Evolutionary conservation across 53 echinoderm and acorn worm species (phyloP).

Genomic region (Luidia sarsii): DNA sequence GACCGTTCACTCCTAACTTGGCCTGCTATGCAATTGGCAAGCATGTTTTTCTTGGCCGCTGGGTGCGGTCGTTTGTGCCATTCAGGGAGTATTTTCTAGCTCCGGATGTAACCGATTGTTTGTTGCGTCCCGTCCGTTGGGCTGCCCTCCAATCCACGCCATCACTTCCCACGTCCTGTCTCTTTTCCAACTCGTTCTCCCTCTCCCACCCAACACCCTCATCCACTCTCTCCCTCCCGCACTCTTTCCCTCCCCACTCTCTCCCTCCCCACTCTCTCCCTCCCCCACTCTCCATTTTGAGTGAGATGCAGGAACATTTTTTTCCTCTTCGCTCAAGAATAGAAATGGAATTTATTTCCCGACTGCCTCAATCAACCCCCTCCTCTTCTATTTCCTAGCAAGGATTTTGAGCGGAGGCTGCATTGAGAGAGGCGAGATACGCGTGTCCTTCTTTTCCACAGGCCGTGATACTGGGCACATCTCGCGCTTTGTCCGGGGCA

Average conservation of each 20-base stretch:
- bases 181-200: background rate
- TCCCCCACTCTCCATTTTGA: background rate
- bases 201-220: constrained; percentile 2
- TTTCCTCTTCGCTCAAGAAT: constrained; percentile 3
- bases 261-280: background rate
- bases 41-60: constrained; percentile 59
- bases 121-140: background rate
- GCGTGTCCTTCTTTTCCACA: constrained; percentile 32
- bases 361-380: constrained; percentile 1
- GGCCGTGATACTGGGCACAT: constrained; percentile 1
- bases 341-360: constrained; percentile 39
- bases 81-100: constrained; percentile 31
- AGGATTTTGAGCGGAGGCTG: constrained; percentile 31
- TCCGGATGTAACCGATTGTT: constrained; percentile 41
- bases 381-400: constrained; percentile 39
- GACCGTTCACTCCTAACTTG: background rate
- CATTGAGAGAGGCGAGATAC: constrained; percentile 39
- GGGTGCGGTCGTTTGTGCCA: constrained; percentile 48
- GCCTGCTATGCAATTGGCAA: constrained; percentile 2
- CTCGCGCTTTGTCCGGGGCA: constrained; percentile 55
- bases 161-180: too few species aligned
- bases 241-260: background rate
- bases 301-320: constrained; percentile 31
- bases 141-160: background rate
- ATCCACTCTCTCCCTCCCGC: background rate